phyloP scores from a whole-genome alignment of 2,113 vertebrate species.

The Saguinus midas region DNA sequence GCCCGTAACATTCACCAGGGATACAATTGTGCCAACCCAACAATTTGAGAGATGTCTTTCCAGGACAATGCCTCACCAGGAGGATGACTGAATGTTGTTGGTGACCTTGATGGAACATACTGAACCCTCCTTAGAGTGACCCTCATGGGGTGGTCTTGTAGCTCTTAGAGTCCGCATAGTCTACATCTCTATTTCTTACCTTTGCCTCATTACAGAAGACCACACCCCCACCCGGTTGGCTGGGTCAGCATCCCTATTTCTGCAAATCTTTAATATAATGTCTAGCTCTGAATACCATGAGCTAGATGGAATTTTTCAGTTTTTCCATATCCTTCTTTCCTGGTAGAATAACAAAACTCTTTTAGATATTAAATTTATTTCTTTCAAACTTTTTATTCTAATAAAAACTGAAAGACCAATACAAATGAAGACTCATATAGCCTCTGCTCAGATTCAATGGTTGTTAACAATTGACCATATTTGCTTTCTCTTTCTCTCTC shows the following conservation, averaged over 20 bases:
- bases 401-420: background rate
- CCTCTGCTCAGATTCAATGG: background rate
- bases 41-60: background rate
- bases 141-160: background rate
- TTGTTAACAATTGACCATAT: background rate
- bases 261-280: background rate
- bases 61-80: background rate
- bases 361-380: background rate
- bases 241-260: background rate
- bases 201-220: background rate
- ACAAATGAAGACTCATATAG: background rate
- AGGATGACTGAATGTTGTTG: background rate
- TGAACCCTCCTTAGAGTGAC: background rate
- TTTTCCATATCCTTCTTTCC: background rate
- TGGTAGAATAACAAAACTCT: background rate
- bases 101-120: background rate
- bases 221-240: background rate
- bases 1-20: background rate
- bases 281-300: background rate
- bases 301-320: background rate
- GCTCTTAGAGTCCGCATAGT: background rate
- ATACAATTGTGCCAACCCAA: background rate
- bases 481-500: background rate
- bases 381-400: background rate
- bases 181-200: background rate